Base-by-base conservation (phyloP, 2,888 invertebrate species). In the Pyrrhia umbra region DNA sequence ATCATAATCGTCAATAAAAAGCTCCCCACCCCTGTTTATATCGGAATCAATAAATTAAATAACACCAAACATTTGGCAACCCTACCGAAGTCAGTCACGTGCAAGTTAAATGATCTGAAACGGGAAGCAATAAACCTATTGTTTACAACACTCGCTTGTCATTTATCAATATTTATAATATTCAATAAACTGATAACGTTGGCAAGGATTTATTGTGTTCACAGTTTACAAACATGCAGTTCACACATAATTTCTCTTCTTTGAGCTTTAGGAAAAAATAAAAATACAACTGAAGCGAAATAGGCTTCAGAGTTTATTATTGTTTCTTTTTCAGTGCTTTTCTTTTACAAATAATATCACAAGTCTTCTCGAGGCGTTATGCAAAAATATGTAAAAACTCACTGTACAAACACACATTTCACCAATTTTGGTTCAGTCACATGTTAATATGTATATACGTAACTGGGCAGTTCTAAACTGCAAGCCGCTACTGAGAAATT, bases 121-220 rank as follows among this genome's bases (percentile, higher is more conserved):
- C 91, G 87, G 92, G 91, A 93, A 92, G 92, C 89, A 89, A 92
- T 93, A 92, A 92, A 91, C 83, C 88, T 89, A 90, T 90, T 90
- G 90, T 90, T 90, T 90, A 90, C 89, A 90, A 85, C 84, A 85
- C 88, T 91, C 87, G 85, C 85, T 85, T 88, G 87, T 87, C 90
- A 83, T 89, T 90, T 90, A 91, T 92, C 91, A 91, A 90, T 91
- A 90, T 91, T 89, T 89, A 88, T 88, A 85, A 85, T 84, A 82
- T 87, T 77, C 77, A 79, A 81, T 83, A 80, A 80, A 74, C 76
- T 76, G 83, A 87, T 89, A 86, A 85, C 81, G 82, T 85, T 83
- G 50, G 47, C 10, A n/a, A 67, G 68, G 69, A 80, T 79, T 61
- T 66, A 75, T 70, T n/a, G 49, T 18, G 52, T 63, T 51, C 54